These are phyloP conservation scores for Platynereis dumerilii DNA, from an alignment of 2,888 invertebrate species.

Conservation along the genomic window DNA sequence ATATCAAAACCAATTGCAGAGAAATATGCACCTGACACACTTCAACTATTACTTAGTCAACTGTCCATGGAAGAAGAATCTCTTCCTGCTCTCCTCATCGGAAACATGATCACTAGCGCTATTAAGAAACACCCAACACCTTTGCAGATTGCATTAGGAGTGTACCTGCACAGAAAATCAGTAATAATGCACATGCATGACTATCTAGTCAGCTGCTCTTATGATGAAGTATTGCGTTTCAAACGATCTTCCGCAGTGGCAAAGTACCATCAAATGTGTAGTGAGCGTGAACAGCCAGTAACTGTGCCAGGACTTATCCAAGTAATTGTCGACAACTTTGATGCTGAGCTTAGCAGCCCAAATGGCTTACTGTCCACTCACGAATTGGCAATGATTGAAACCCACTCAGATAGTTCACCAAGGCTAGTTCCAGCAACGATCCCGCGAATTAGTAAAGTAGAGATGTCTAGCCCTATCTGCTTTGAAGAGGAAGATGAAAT, in stretches of 20 bases:
- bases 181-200: not conserved
- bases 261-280: no score
- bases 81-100: constrained; percentile 5
- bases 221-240: constrained; percentile 11
- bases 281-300: not conserved
- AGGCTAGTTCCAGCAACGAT: not conserved
- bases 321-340: constrained; percentile 9
- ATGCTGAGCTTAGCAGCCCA: constrained; percentile 8
- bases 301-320: not conserved
- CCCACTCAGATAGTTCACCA: no score
- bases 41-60: not conserved
- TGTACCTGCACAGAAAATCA: not conserved
- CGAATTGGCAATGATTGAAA: not conserved
- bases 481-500: not conserved
- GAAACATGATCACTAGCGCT: constrained; percentile 12
- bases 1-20: not conserved
- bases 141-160: constrained; percentile 9
- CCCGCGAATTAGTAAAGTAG: not conserved
- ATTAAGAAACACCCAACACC: not conserved
- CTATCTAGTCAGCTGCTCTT: constrained; percentile 4
- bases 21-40: not conserved
- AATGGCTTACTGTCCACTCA: not conserved
- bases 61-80: not conserved
- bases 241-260: not conserved
- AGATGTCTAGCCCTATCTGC: not conserved